Base-by-base conservation (phyloP, 1,140 invertebrate genomes). In the Artemia franciscana region DNA sequence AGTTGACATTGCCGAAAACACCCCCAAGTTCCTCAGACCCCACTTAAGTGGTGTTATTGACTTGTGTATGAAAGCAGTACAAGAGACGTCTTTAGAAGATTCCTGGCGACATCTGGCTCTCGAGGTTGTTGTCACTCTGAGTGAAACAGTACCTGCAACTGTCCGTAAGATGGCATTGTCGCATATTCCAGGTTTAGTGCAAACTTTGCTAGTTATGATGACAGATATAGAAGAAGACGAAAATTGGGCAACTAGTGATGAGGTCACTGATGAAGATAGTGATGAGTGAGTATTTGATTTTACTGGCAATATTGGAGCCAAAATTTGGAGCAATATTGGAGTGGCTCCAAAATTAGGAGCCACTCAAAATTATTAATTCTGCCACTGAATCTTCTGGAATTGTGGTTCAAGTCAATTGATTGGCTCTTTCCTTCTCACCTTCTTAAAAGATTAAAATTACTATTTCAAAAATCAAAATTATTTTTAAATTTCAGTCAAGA, bases 61-160 rank as follows among this genome's bases (percentile, higher is more conserved):
- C 23, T 25, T 62, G 26, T 65, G 26, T 25, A 65, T 68, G 24
- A 62, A 78, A 75, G 73, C 86, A 27, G 78, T 90, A 60, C 78
- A 78, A 24, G 82, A 90, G 70, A 72, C 76, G 7, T 82, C 89
- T 26, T 78, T 86, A 26, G 79, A 82, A 64, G 90, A 95, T 68
- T 82, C 80, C 5, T 92, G 87, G 82, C 80, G 91, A 60, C 91
- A 97, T 71, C 77, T 97, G 51, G 84, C 87, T 0, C 73, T 99
- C 12, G 95, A 98, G 76, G 85, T 92, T 15, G 80, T 98, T 72
- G 90, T 98, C 7, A 93, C 93, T 3, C 72, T 98, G 60, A 82
- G 91, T 39, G 96, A 99, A 78, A 89, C 86, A 39, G 91, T 91
- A 0, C 85, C 95, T 15, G 86, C 89, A 2, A 95, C 95, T 86